Evolutionary conservation across 2,797 vertebrate genomes (phyloP), one percentile per base, ranked within the genome.

Genomic region (Urocyon cinereoargenteus): DNA sequence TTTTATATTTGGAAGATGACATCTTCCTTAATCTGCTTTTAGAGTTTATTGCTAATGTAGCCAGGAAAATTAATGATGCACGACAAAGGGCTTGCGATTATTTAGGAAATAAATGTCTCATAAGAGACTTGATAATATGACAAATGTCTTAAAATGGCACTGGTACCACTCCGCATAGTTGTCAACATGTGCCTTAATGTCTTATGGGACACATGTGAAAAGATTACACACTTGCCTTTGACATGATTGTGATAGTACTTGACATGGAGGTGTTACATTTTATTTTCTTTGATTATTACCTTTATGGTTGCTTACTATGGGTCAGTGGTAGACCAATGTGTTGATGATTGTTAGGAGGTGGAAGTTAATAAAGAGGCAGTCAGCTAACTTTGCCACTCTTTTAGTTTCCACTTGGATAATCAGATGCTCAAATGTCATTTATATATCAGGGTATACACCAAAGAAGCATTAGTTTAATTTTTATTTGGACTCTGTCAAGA

Each of bases 81-180:
- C 36, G 68, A 62, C 16, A 92, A 94, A 94, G 18, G 7, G 14
- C 11, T 24, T 91, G n/a, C 14, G 87, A 1, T 88, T 92, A 5
- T 68, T 96, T 96, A 92, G 59, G 22, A 75, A 86, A 88, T 93
- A 92, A 95, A 9, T 91, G 70, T 62, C 66, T 93, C 15, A 19
- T 70, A 83, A 68, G 21, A 61, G 70, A 95, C 8, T 22, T 5
- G 0, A 0, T 83, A 75, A 96, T 97, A 73, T 53, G 79, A 90
- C 31, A 97, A 82, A 72, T 68, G 19, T 59, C 45, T 88, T 88
- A 34, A 66, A 96, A 16, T 1, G 64, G 18, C 40, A 24, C 31
- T 57, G 45, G n/a, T 24, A n/a, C 21, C 66, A 72, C 57, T 12
- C 49, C 97, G 12, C 40, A 81, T 6, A 34, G 40, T 19, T 59